Percentiles rank a stretch among this genome's conserved stretches.
These are phyloP conservation scores for Herminia tarsipennalis DNA, from an alignment of 2,888 invertebrate species.

Conservation along the genomic window DNA sequence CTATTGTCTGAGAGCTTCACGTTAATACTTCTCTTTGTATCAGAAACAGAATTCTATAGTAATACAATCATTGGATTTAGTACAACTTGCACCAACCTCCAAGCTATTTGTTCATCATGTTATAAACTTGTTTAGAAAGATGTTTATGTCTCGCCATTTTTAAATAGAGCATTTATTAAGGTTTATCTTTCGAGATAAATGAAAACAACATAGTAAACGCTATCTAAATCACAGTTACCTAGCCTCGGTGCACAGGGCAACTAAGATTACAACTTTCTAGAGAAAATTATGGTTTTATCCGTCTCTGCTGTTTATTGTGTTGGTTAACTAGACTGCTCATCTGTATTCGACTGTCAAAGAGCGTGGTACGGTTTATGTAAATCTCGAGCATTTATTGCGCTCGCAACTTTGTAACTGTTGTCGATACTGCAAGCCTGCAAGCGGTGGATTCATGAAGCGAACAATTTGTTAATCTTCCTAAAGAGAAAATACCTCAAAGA, in stretches of 20 bases:
- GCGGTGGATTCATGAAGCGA: conserved; percentile 54
- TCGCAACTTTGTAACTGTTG: conserved; percentile 53
- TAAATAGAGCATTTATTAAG: conserved; percentile 19
- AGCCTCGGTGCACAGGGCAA: conserved; percentile 40
- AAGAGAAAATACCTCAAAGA: conserved; percentile 50
- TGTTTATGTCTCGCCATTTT: conserved; percentile 4
- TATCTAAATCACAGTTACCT: conserved; percentile 41
- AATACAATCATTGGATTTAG: conserved; percentile 57
- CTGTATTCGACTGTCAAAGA: conserved; percentile 70
- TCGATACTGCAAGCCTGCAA: conserved; percentile 48
- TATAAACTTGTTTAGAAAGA: conserved; percentile 17
- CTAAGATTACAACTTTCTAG: conserved; percentile 54
- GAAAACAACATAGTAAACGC: conserved; percentile 35
- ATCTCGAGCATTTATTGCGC: conserved; percentile 68
- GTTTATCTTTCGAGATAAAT: conserved; percentile 38
- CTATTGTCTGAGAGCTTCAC: conserved; percentile 75
- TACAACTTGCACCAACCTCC: conserved; percentile 38
- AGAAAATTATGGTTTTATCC: conserved; percentile 64
- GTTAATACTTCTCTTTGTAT: conserved; percentile 69
- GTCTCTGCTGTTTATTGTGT: conserved; percentile 52
- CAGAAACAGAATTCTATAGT: conserved; percentile 63
- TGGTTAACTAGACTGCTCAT: conserved; percentile 61
- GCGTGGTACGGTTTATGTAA: conserved; percentile 68
- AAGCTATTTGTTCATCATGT: conserved; percentile 13
- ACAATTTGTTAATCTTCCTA: conserved; percentile 66